Evolutionary conservation across 1,140 invertebrate species (phyloP).

Genomic region (Mizuhopecten yessoensis): DNA sequence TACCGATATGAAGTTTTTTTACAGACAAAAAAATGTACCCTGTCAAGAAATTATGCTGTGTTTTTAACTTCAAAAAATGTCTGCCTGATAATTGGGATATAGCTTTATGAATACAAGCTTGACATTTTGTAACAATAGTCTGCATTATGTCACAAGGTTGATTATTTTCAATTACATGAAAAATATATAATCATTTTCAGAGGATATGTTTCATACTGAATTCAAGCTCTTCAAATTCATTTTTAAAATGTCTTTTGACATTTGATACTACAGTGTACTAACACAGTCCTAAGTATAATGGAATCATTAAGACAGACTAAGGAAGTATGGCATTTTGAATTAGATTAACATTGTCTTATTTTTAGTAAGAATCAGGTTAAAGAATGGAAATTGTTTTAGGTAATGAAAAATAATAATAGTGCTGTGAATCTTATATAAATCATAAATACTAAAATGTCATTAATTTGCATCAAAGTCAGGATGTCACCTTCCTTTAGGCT

Average conservation of each 20-base stretch:
- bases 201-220: background rate
- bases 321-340: background rate
- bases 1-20: too few relatives aligned
- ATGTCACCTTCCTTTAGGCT: background rate
- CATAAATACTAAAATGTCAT: background rate
- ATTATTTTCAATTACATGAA: too few relatives aligned
- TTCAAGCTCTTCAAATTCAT: background rate
- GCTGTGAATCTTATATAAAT: background rate
- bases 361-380: too few relatives aligned
- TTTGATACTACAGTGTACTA: background rate
- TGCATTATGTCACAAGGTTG: too few relatives aligned
- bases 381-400: too few relatives aligned
- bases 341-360: background rate
- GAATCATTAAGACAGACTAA: background rate
- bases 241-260: background rate
- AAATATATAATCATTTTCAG: background rate
- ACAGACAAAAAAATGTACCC: too few relatives aligned
- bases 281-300: background rate
- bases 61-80: too few relatives aligned
- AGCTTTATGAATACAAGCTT: too few relatives aligned
- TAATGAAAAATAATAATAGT: background rate
- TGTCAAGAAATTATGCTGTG: too few relatives aligned
- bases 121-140: too few relatives aligned
- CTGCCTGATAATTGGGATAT: too few relatives aligned
- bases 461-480: background rate